phyloP scores from a whole-genome alignment of 2,113 vertebrate genomes.

The Microtus pennsylvanicus region DNA sequence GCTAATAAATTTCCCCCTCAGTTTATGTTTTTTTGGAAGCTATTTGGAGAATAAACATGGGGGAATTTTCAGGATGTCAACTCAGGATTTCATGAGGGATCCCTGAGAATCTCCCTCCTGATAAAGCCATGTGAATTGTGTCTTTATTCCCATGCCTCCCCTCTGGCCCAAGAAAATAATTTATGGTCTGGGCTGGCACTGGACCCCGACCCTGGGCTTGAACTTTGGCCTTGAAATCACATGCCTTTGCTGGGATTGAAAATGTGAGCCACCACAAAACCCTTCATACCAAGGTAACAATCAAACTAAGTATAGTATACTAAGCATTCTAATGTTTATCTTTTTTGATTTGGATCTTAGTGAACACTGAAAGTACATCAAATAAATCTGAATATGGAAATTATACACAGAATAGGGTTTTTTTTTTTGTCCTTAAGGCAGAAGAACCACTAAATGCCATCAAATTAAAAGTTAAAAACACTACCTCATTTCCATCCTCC shows the following conservation, averaged over 20 bases:
- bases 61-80: too few relatives aligned
- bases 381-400: background rate
- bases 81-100: too few relatives aligned
- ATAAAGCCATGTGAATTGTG: too few relatives aligned
- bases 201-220: too few relatives aligned
- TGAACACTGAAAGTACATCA: slow-evolving; percentile 35
- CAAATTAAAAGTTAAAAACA: slow-evolving; percentile 35
- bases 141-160: too few relatives aligned
- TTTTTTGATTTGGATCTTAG: background rate
- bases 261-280: background rate
- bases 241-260: background rate
- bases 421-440: background rate
- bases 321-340: slow-evolving; percentile 40
- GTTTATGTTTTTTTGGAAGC: too few relatives aligned
- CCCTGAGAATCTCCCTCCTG: too few relatives aligned
- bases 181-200: too few relatives aligned
- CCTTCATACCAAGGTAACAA: background rate
- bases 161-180: too few relatives aligned
- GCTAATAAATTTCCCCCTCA: too few relatives aligned
- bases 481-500: slow-evolving; percentile 99
- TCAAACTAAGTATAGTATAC: background rate
- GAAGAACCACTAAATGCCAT: background rate
- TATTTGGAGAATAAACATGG: too few relatives aligned
- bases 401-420: background rate
- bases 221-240: background rate